Evolutionary conservation across 2,113 vertebrate genomes (phyloP).

Genomic region (Ctenodactylus gundi): DNA sequence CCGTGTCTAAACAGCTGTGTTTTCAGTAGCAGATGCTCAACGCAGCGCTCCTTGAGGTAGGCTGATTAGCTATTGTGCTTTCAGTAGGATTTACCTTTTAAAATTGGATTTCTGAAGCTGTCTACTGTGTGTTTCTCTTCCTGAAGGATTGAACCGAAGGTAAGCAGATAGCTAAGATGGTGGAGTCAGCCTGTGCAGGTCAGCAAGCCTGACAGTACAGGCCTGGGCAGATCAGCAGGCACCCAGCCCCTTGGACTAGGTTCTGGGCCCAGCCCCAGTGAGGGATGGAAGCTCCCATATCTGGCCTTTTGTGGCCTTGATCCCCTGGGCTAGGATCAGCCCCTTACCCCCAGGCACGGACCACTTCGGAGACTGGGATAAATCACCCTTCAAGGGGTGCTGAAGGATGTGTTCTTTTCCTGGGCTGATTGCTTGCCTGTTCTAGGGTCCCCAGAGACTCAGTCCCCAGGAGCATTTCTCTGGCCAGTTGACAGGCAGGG

Average conservation of each 20-base stretch:
- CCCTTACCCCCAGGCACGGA: rapidly evolving
- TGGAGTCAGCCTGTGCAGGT: not conserved
- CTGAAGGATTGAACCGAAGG: not conserved
- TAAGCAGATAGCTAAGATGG: not conserved
- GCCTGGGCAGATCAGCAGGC: not conserved
- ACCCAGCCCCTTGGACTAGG: rapidly evolving
- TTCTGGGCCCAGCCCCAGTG: not conserved
- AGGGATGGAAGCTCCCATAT: rapidly evolving
- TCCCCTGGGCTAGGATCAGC: rapidly evolving
- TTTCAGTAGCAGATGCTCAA: not conserved
- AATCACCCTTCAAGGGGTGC: not conserved
- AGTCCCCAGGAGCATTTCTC: not conserved
- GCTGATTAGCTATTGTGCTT: not conserved
- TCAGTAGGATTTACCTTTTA: not conserved
- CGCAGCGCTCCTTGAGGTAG: not conserved
- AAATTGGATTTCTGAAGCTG: not conserved
- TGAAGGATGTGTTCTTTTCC: not conserved
- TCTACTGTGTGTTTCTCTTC: not conserved
- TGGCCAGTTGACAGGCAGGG: not conserved
- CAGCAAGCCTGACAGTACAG: rapidly evolving
- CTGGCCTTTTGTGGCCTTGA: no score
- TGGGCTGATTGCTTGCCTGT: rapidly evolving
- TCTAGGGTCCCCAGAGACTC: not conserved
- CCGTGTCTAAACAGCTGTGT: not conserved
- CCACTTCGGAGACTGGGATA: rapidly evolving